Evolutionary conservation across 1,140 invertebrate species (phyloP).

Genomic region (Drosophila navojoa): DNA sequence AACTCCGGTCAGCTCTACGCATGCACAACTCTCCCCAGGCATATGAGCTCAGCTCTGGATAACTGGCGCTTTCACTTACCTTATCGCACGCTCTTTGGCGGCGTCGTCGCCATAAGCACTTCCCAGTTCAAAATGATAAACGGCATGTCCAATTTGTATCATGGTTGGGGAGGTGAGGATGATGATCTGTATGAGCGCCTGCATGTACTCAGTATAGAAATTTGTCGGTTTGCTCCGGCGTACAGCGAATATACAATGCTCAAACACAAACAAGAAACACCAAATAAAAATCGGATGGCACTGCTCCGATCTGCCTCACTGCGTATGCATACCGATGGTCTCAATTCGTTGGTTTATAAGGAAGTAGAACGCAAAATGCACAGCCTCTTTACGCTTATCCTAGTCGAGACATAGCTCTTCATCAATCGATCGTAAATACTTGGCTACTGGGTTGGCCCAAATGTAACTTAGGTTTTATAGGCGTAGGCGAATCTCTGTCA

Average conservation of each 20-base stretch:
- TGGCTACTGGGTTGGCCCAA: constrained; percentile 21
- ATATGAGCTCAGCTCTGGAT: constrained; percentile 96
- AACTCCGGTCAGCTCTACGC: constrained; percentile 95
- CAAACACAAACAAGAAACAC: constrained; percentile 87
- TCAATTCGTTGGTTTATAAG: constrained; percentile 88
- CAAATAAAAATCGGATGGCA: constrained; percentile 67
- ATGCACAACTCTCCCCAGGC: constrained; percentile 93
- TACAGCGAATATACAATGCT: constrained; percentile 92
- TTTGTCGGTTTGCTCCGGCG: constrained; percentile 89
- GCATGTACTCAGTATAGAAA: constrained; percentile 84
- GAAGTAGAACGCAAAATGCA: constrained; percentile 85
- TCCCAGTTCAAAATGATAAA: constrained; percentile 92
- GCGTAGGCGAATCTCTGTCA: constrained; percentile 14
- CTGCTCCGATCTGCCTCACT: constrained; percentile 84
- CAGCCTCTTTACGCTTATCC: constrained; percentile 86
- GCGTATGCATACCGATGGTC: constrained; percentile 87
- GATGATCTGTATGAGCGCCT: constrained; percentile 93
- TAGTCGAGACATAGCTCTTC: constrained; percentile 84
- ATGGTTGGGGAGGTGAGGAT: constrained; percentile 95
- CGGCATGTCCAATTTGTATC: constrained; percentile 93
- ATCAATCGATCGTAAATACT: constrained; percentile 4
- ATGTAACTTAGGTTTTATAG: constrained; percentile 65
- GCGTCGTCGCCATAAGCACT: constrained; percentile 89
- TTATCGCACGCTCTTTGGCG: constrained; percentile 90
- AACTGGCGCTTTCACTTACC: constrained; percentile 93